Conservation (phyloP, 1,140 invertebrate species). For the Orius laevigatus region DNA sequence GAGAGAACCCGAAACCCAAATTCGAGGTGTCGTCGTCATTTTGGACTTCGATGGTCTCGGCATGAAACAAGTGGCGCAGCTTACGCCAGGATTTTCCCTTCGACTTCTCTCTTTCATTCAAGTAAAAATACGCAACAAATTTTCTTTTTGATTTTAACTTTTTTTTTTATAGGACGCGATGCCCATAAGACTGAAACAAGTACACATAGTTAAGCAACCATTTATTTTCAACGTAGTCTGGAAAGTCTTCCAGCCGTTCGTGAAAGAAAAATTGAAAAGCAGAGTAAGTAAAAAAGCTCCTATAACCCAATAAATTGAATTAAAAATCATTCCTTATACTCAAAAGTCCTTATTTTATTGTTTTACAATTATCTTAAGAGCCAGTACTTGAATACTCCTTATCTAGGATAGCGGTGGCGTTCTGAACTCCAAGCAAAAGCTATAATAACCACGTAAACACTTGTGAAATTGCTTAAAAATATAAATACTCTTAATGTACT, state of each 20-base stretch:
- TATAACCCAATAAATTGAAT: not conserved
- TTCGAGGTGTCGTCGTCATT: slow-evolving; percentile 51
- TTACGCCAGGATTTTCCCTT: slow-evolving; percentile 56
- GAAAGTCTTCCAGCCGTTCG: slow-evolving; percentile 73
- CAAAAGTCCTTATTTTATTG: too few relatives aligned
- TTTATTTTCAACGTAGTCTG: slow-evolving; percentile 78
- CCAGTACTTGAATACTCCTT: not conserved
- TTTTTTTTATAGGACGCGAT: slow-evolving; percentile 73
- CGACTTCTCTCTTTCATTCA: slow-evolving; percentile 62
- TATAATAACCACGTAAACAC: not conserved
- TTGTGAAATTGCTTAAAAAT: too few relatives aligned
- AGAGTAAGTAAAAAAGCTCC: slow-evolving; percentile 38
- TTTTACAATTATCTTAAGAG: not conserved
- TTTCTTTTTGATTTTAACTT: not conserved
- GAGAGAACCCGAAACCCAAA: slow-evolving; percentile 52
- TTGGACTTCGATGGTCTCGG: slow-evolving; percentile 63
- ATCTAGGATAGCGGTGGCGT: not conserved
- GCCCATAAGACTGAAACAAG: slow-evolving; percentile 72
- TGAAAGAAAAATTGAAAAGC: slow-evolving; percentile 63
- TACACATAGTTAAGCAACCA: slow-evolving; percentile 80
- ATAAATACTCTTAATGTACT: too few relatives aligned
- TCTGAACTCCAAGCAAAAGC: not conserved
- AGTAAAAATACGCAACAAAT: slow-evolving; percentile 17
- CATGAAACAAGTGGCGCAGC: slow-evolving; percentile 50
- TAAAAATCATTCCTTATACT: too few relatives aligned